These are phyloP conservation scores for Trachymyrmex septentrionalis DNA, from an alignment of 1,140 invertebrate species.

Conservation along the genomic window DNA sequence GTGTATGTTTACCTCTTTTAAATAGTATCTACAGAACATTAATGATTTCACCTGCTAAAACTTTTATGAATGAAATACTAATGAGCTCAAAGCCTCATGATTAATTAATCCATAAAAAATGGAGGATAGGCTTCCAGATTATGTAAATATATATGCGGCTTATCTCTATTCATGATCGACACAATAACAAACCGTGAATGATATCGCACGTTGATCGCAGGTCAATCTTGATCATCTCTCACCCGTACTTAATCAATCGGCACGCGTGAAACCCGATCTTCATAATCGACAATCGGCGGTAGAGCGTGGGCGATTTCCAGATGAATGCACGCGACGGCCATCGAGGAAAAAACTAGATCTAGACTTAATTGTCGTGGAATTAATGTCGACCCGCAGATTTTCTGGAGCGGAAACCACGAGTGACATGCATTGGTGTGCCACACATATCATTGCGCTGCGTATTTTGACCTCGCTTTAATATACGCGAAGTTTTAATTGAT, in stretches of 20 bases:
- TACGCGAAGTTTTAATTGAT: constrained; percentile 3
- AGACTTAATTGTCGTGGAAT: constrained; percentile 79
- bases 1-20: neutral
- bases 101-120: constrained; percentile 24
- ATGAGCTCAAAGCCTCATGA: neutral
- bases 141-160: constrained; percentile 1
- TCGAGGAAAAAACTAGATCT: constrained; percentile 70
- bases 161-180: constrained; percentile 6
- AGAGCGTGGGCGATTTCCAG: neutral
- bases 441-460: constrained; percentile 25
- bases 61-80: neutral
- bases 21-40: no score
- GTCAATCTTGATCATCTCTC: constrained; percentile 27
- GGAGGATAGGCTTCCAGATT: neutral
- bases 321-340: constrained; percentile 7
- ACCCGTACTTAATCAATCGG: constrained; percentile 12
- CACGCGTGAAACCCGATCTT: constrained; percentile 18
- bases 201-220: constrained; percentile 8
- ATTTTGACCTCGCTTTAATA: constrained; percentile 50
- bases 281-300: neutral
- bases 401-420: constrained; percentile 82
- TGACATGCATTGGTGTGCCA: constrained; percentile 75
- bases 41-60: neutral
- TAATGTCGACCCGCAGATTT: constrained; percentile 75
- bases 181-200: constrained; percentile 30